These are phyloP conservation scores for Orthonychiurus folsomi DNA, from an alignment of 2,888 invertebrate species.

Conservation along the genomic window DNA sequence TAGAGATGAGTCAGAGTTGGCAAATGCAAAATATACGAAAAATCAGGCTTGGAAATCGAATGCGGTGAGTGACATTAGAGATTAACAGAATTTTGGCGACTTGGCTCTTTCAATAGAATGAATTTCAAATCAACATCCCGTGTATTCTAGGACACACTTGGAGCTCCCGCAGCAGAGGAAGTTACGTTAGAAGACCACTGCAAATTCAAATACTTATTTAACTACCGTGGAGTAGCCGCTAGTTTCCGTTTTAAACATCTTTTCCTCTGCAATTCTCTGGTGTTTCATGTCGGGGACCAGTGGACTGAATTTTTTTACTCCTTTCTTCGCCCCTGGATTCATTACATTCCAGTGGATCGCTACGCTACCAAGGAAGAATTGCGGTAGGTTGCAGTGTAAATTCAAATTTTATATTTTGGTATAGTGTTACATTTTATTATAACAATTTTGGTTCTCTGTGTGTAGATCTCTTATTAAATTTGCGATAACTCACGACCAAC, in stretches of 20 bases:
- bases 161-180: constrained; percentile 72
- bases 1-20: constrained; percentile 61
- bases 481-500: constrained; percentile 62
- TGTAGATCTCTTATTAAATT: constrained; percentile 57
- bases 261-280: constrained; percentile 81
- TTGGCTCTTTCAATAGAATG: too few relatives aligned
- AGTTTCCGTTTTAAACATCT: constrained; percentile 95
- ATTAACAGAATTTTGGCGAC: constrained; percentile 2
- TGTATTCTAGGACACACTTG: constrained; percentile 66
- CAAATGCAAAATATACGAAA: constrained; percentile 91
- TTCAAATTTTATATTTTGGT: too few relatives aligned
- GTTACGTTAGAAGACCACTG: constrained; percentile 86
- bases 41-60: constrained; percentile 98
- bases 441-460: constrained; percentile 17
- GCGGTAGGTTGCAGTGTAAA: constrained; percentile 48
- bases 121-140: neutral
- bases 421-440: neutral
- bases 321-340: constrained; percentile 84
- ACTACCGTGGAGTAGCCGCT: constrained; percentile 93
- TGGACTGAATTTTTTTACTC: constrained; percentile 94
- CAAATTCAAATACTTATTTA: constrained; percentile 80
- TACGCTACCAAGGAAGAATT: constrained; percentile 59
- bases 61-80: constrained; percentile 51
- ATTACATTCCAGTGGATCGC: constrained; percentile 78
- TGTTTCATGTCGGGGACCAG: constrained; percentile 87